These are phyloP conservation scores for Gallinago solitaria DNA, from an alignment of 2,797 vertebrate genomes.

Conservation along the genomic window DNA sequence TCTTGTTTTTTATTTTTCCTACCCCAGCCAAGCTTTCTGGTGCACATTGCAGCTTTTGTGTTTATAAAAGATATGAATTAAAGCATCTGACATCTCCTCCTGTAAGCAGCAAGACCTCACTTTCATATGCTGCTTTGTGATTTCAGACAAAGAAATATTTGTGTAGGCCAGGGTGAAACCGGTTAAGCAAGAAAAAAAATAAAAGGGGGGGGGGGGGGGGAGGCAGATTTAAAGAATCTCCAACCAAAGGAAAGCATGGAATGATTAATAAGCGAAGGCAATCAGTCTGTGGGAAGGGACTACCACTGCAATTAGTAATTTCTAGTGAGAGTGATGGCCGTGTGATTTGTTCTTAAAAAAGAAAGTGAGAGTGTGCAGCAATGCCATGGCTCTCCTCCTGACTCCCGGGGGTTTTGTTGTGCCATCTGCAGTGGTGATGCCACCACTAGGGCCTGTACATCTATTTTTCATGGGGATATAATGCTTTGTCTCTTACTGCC, in stretches of 20 bases:
- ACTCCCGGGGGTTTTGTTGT: background rate
- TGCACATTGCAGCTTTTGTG: background rate
- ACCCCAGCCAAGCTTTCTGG: background rate
- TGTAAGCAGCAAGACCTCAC: background rate
- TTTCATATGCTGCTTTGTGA: constrained; percentile 43
- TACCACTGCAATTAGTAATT: background rate
- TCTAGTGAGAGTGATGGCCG: background rate
- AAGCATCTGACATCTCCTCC: background rate
- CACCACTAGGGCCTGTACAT: background rate
- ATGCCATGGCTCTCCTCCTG: background rate
- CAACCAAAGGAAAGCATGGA: background rate
- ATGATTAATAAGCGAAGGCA: constrained; percentile 9
- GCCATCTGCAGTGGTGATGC: background rate
- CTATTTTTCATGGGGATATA: background rate
- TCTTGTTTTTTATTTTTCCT: background rate
- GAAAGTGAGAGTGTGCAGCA: background rate
- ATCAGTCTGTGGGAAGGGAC: background rate
- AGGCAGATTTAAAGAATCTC: constrained; percentile 2
- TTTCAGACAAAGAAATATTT: constrained; percentile 63
- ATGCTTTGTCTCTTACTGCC: background rate
- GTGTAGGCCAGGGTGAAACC: constrained; percentile 43
- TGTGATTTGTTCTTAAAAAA: background rate
- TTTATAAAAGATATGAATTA: background rate
- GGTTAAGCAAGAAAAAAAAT: constrained; percentile 42
- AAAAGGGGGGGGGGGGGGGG: too few relatives aligned